phyloP scores from a whole-genome alignment of 2,113 vertebrate species.

The Cebidichthys violaceus region DNA sequence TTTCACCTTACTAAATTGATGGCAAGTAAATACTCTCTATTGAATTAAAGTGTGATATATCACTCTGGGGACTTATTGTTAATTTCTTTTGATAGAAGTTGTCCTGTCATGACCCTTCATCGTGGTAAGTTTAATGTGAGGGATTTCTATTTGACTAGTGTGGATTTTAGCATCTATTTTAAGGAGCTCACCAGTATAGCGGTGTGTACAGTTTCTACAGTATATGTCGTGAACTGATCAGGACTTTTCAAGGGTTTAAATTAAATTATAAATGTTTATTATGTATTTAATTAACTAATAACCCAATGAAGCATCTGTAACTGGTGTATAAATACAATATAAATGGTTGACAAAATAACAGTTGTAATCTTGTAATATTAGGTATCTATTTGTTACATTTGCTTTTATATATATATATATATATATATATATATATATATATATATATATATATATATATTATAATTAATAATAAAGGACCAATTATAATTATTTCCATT shows the following conservation, averaged over 20 bases:
- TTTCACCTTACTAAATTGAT: constrained; percentile 72
- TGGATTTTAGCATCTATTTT: constrained; percentile 17
- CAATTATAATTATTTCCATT: neutral
- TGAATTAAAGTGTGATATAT: constrained; percentile 66
- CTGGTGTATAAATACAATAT: neutral
- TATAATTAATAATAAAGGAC: neutral
- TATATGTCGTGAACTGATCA: neutral
- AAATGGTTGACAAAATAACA: neutral
- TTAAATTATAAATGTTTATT: neutral
- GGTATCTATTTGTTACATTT: neutral
- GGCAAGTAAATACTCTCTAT: constrained; percentile 66
- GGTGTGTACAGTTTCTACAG: neutral
- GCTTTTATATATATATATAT: too few relatives aligned
- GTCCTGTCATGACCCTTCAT: constrained; percentile 28
- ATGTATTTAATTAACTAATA: neutral
- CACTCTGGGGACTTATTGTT: constrained; percentile 30
- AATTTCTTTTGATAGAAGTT: constrained; percentile 38
- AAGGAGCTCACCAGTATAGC: neutral
- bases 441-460: too few relatives aligned
- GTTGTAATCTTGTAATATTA: neutral
- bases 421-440: too few relatives aligned
- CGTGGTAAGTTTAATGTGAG: constrained; percentile 15
- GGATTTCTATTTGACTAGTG: constrained; percentile 34
- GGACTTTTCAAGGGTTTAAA: neutral
- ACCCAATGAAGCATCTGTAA: neutral